Conservation (phyloP, 1,140 invertebrate species). For the Oppia nitens region DNA sequence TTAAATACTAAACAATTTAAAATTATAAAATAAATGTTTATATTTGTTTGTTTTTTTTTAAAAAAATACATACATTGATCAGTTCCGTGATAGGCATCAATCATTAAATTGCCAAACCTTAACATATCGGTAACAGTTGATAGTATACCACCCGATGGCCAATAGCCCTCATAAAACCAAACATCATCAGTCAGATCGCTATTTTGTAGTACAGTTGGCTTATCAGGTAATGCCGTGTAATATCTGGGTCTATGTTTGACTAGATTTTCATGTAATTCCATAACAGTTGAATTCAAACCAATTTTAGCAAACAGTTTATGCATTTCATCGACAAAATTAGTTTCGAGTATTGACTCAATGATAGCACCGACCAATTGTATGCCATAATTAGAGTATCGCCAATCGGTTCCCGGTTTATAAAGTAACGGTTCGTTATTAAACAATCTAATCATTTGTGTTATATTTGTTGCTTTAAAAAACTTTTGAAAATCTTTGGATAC, state of each 20-base stretch:
- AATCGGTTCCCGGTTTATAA: conserved; percentile 7
- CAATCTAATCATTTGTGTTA: not conserved
- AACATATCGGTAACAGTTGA: too few relatives aligned
- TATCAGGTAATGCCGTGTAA: not conserved
- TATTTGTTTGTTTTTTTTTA: too few relatives aligned
- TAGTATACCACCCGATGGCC: too few relatives aligned
- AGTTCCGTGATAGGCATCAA: too few relatives aligned
- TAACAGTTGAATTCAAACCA: not conserved
- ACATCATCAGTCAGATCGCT: not conserved
- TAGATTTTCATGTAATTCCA: not conserved
- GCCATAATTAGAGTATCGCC: conserved; percentile 8
- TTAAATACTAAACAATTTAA: not conserved
- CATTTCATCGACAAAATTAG: not conserved
- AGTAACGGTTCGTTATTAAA: too few relatives aligned
- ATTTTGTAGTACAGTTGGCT: not conserved
- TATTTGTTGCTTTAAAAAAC: not conserved
- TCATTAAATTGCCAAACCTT: too few relatives aligned
- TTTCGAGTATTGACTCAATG: conserved; percentile 6
- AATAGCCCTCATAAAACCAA: not conserved
- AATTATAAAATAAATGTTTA: not conserved
- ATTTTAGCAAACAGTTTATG: not conserved
- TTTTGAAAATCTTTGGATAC: not conserved
- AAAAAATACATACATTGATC: too few relatives aligned
- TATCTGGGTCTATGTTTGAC: not conserved
- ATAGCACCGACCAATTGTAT: conserved; percentile 1